These are phyloP conservation scores for Anoplopoma fimbria DNA, from an alignment of 2,113 vertebrate genomes.

Conservation along the genomic window DNA sequence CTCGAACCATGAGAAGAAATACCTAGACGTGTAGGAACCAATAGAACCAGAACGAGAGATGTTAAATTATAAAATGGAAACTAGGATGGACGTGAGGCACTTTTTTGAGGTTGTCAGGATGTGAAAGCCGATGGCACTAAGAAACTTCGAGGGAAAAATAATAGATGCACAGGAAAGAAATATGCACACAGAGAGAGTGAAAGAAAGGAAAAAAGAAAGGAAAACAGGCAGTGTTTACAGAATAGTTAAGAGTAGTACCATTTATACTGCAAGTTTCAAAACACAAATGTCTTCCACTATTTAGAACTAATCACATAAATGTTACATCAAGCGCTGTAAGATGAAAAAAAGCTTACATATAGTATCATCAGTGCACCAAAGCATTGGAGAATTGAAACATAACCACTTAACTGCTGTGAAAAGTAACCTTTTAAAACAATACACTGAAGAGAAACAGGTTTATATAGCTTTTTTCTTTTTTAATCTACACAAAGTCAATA, in stretches of 20 bases:
- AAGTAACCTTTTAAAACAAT: conserved; percentile 79
- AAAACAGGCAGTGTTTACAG: conserved; percentile 87
- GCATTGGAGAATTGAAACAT: conserved; percentile 81
- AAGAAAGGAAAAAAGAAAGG: conserved; percentile 63
- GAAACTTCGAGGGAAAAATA: conserved; percentile 43
- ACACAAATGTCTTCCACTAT: conserved; percentile 86
- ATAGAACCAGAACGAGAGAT: conserved; percentile 87
- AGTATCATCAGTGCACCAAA: conserved; percentile 85
- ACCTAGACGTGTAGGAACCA: conserved; percentile 82
- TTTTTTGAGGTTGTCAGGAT: conserved; percentile 90
- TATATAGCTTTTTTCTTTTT: conserved; percentile 77
- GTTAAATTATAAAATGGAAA: conserved; percentile 89
- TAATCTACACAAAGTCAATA: conserved; percentile 83
- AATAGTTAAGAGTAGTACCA: conserved; percentile 86
- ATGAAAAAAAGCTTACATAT: conserved; percentile 81
- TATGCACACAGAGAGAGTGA: conserved; percentile 61
- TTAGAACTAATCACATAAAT: conserved; percentile 85
- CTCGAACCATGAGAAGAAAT: conserved; percentile 83
- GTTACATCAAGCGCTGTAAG: conserved; percentile 86
- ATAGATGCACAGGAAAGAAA: conserved; percentile 68
- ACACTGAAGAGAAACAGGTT: conserved; percentile 83
- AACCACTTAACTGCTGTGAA: conserved; percentile 87
- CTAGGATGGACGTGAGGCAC: conserved; percentile 95
- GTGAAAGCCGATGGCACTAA: conserved; percentile 87
- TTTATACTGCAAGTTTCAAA: conserved; percentile 86